These are phyloP conservation scores for Epizoanthus rinbou DNA, from an alignment of 92 coral and sea anemone species.

Conservation along the genomic window DNA sequence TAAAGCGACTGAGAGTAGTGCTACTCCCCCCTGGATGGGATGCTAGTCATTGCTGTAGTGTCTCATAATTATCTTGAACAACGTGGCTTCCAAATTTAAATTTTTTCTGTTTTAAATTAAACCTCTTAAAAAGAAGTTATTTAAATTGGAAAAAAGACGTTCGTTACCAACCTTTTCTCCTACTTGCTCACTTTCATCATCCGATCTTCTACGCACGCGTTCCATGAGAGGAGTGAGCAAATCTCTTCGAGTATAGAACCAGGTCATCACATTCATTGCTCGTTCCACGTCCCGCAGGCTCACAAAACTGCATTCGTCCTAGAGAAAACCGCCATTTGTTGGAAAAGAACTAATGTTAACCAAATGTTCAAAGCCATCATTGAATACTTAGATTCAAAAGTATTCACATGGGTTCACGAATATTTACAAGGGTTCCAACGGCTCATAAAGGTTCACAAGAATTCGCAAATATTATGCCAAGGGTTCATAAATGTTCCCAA, in stretches of 20 bases:
- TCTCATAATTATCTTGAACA: not conserved
- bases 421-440: too few relatives aligned
- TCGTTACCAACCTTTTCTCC: not conserved
- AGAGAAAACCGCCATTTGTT: not conserved
- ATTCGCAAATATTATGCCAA: too few relatives aligned
- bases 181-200: constrained; percentile 1
- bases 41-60: not conserved
- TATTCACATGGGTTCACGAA: too few relatives aligned
- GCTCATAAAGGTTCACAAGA: too few relatives aligned
- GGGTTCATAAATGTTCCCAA: too few relatives aligned
- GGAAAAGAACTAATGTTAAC: not conserved
- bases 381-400: too few relatives aligned
- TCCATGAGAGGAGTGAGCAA: not conserved
- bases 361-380: too few relatives aligned
- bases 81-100: not conserved
- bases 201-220: not conserved
- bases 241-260: constrained; percentile 22
- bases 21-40: too few relatives aligned
- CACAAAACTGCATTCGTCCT: constrained; percentile 43
- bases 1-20: too few relatives aligned
- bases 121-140: not conserved
- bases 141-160: not conserved
- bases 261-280: constrained; percentile 44
- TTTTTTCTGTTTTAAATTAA: not conserved
- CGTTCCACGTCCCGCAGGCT: constrained; percentile 47